phyloP scores from a whole-genome alignment of 2,113 vertebrate species.

The Chloroceryle aenea region DNA sequence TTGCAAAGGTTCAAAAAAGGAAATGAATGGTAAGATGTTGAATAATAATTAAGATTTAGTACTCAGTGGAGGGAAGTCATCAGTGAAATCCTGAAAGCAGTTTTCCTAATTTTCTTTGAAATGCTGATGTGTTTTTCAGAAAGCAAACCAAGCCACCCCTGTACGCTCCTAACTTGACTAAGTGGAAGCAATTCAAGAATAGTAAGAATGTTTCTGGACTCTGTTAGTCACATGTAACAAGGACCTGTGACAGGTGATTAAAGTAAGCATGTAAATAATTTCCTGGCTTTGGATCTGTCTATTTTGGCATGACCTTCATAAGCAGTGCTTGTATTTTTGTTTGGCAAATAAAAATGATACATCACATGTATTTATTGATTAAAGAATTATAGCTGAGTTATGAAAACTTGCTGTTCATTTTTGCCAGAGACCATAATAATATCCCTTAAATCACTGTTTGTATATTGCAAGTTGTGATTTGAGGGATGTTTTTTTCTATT shows the following conservation, averaged over 20 bases:
- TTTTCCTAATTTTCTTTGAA: background rate
- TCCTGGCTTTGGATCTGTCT: background rate
- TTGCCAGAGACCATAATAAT: background rate
- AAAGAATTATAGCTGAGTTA: background rate
- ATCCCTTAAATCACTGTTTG: background rate
- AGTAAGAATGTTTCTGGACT: background rate
- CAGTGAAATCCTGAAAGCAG: background rate
- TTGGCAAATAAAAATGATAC: background rate
- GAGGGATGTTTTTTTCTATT: background rate
- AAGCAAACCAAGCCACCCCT: background rate
- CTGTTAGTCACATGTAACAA: background rate
- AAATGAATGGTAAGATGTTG: background rate
- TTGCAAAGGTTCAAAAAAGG: background rate
- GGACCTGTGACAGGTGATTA: background rate
- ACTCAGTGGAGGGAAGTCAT: background rate
- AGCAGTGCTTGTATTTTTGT: background rate
- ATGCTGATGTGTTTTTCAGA: background rate
- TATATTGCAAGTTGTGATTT: background rate
- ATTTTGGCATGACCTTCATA: background rate
- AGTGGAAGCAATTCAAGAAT: background rate
- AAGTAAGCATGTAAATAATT: background rate
- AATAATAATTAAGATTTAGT: background rate
- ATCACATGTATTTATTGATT: background rate
- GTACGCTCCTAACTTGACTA: background rate
- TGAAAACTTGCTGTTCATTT: background rate